Evolutionary conservation across 2,113 vertebrate species (phyloP), one percentile per base, ranked within the genome.

Genomic region (Phaethornis superciliosus): DNA sequence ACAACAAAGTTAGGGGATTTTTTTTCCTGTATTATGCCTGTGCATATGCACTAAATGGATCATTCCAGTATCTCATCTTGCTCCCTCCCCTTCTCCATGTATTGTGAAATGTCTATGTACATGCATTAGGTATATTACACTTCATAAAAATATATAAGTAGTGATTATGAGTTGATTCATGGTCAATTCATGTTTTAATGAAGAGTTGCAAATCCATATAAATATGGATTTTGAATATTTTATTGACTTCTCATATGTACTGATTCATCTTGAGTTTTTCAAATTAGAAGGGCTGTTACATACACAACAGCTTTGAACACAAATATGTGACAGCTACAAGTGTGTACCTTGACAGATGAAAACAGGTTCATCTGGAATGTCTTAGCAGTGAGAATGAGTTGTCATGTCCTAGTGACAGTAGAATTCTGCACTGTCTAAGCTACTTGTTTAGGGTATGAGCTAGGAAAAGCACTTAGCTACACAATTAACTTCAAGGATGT

Each of bases 1-100:
- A 32, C 4, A 85, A 7, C 2, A 72, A 68, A 9, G 2, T 17
- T 54, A 27, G 15, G 24, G 24, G 0, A 19, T 18, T 49, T 24
- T 46, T 56, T 67, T 2, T 68, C 17, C 35, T 49, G 1, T 35
- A 4, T 67, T 70, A 8, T 1, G 0, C 37, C 6, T 76, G 7
- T 60, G 12, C 47, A 13, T 69, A 64, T 65, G n/a, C 15, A 27
- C 11, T 85, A 27, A 76, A 44, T 5, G n/a, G 26, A 35, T 58
- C 3, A 35, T 70, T 70, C 7, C 12, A 54, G 11, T 65, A 16
- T 8, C 69, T 69, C 33, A 24, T 72, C 40, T 85, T 92, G 18
- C 22, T 85, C 5, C 8, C 20, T 46, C 24, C 68, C 19, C 21
- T 13, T 62, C 12, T 55, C 23, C 2, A 4, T 72, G 1, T 64